Conservation (phyloP, 2,888 invertebrate species). For the Lymantria monacha region DNA sequence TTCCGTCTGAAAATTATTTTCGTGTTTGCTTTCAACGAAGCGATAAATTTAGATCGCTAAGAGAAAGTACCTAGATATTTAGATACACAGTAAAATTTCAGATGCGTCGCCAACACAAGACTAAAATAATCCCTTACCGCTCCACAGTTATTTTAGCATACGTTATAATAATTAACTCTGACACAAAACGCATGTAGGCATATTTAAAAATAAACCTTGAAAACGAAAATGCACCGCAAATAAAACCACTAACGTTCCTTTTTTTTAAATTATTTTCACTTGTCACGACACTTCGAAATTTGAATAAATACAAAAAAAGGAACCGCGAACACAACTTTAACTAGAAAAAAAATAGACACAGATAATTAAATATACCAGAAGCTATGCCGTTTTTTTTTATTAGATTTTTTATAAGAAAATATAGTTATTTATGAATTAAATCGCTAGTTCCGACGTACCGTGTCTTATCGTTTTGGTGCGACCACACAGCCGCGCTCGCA, state of each 20-base stretch:
- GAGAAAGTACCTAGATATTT: constrained; percentile 22
- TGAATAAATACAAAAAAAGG: constrained; percentile 16
- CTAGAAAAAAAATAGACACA: constrained; percentile 10
- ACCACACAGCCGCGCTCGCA: constrained; percentile 51
- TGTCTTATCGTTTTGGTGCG: constrained; percentile 48
- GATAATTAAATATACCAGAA: constrained; percentile 13
- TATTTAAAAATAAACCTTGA: constrained; percentile 27
- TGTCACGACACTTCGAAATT: constrained; percentile 33
- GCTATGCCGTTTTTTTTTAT: constrained; percentile 12
- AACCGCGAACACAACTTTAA: constrained; percentile 9
- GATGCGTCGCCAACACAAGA: constrained; percentile 45
- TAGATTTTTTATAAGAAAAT: constrained; percentile 2
- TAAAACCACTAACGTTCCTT: constrained; percentile 19
- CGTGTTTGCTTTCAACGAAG: constrained; percentile 10
- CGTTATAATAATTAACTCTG: constrained; percentile 63
- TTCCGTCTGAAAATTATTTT: neutral
- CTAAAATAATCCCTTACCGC: constrained; percentile 71
- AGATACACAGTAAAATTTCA: constrained; percentile 35
- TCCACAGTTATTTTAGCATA: constrained; percentile 65
- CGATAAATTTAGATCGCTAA: constrained; percentile 7
- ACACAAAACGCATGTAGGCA: constrained; percentile 52
- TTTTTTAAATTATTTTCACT: constrained; percentile 30
- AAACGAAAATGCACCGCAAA: constrained; percentile 51
- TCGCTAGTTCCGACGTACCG: constrained; percentile 60
- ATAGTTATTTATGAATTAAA: constrained; percentile 28